Evolutionary conservation across 2,113 vertebrate species (phyloP).

Genomic region (Phainopepla nitens): DNA sequence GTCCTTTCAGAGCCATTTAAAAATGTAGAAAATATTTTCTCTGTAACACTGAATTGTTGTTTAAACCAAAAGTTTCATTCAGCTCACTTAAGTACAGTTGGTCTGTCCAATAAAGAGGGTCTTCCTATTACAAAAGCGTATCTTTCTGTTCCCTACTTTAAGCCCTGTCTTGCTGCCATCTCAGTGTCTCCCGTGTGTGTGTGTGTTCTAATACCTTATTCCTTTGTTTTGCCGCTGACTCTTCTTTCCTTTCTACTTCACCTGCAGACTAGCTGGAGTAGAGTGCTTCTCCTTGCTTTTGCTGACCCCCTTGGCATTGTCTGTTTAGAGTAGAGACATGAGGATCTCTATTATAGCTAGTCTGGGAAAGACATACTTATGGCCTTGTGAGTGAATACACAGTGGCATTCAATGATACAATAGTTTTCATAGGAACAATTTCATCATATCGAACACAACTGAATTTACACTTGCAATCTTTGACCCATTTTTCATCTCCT

Average conservation of each 20-base stretch:
- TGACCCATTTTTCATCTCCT: conserved; percentile 45
- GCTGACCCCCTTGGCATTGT: conserved; percentile 46
- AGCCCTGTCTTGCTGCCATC: not conserved
- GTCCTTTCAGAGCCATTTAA: not conserved
- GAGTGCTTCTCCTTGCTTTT: conserved; percentile 60
- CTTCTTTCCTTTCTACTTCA: conserved; percentile 48
- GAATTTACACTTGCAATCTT: conserved; percentile 42
- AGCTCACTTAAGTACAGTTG: not conserved
- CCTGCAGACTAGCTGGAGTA: conserved; percentile 28
- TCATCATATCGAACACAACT: conserved; percentile 42
- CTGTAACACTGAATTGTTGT: not conserved
- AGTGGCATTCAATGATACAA: not conserved
- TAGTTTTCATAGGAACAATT: conserved; percentile 49
- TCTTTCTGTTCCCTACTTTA: not conserved
- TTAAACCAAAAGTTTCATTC: not conserved
- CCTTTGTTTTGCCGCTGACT: not conserved
- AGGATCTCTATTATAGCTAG: conserved; percentile 39
- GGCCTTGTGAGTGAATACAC: conserved; percentile 40
- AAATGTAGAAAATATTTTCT: not conserved
- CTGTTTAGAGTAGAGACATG: conserved; percentile 15
- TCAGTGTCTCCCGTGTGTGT: not conserved
- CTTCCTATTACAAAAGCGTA: not conserved
- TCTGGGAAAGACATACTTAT: conserved; percentile 54
- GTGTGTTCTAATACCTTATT: not conserved
- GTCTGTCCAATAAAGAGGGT: not conserved